Evolutionary conservation across 1,140 invertebrate genomes (phyloP).

Genomic region (Tetragonula clypearis): DNA sequence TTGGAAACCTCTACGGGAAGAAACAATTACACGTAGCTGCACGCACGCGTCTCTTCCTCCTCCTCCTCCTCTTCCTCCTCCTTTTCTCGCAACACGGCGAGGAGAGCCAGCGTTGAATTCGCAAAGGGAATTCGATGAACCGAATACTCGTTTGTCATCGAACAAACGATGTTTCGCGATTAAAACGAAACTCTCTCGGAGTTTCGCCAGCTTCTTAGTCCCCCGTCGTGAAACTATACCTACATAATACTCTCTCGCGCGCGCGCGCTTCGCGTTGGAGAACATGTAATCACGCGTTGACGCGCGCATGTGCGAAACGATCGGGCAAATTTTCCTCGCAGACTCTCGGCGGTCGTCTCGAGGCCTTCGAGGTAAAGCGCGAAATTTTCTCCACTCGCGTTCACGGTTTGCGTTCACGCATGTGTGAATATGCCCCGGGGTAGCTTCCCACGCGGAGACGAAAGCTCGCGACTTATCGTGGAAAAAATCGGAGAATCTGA

Average conservation of each 20-base stretch:
- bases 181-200: neutral
- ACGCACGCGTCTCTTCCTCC: no score
- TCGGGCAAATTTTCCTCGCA: neutral
- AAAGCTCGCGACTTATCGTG: conserved; percentile 50
- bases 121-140: conserved; percentile 4
- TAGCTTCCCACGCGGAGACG: conserved; percentile 60
- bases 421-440: conserved; percentile 45
- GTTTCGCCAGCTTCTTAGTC: neutral
- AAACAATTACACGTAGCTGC: neutral
- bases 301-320: neutral
- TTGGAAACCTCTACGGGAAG: neutral
- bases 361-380: neutral
- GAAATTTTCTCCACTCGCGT: neutral
- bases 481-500: conserved; percentile 62
- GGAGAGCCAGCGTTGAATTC: no score
- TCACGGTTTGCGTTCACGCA: neutral
- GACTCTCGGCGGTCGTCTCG: no score
- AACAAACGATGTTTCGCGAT: neutral
- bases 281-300: conserved; percentile 8
- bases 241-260: no score
- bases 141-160: neutral
- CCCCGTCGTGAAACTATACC: neutral
- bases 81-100: no score
- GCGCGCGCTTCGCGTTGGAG: neutral
- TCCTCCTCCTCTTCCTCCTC: neutral